A percentile compares a stretch with the other conserved stretches of the same genome.
phyloP scores from a whole-genome alignment of 2,113 vertebrate genomes.

The Ciconia boyciana region DNA sequence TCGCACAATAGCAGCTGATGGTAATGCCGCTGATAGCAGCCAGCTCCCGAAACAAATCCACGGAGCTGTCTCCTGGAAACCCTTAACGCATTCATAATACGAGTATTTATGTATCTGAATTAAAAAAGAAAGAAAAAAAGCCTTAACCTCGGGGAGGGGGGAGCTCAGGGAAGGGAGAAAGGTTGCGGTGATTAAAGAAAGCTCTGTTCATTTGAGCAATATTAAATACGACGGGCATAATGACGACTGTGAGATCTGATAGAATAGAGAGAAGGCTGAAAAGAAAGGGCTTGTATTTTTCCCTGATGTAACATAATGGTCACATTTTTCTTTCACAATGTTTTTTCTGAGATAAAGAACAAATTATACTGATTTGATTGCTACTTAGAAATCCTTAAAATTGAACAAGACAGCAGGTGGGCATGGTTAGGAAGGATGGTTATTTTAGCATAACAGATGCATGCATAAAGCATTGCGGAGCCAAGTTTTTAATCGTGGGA shows the following conservation, averaged over 20 bases:
- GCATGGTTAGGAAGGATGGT: slow-evolving; percentile 79
- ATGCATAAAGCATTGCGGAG: slow-evolving; percentile 74
- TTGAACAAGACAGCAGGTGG: slow-evolving; percentile 86
- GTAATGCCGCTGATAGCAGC: slow-evolving; percentile 47
- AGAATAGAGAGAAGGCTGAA: slow-evolving; percentile 75
- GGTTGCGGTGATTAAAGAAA: slow-evolving; percentile 78
- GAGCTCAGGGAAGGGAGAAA: slow-evolving; percentile 66
- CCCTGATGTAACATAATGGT: slow-evolving; percentile 85
- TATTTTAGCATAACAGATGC: slow-evolving; percentile 85
- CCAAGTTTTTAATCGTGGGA: slow-evolving; percentile 71
- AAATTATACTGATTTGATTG: slow-evolving; percentile 88
- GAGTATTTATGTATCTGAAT: slow-evolving; percentile 72
- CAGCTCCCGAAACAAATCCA: slow-evolving; percentile 47
- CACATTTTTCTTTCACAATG: slow-evolving; percentile 86
- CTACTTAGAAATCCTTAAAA: slow-evolving; percentile 88
- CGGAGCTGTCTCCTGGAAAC: slow-evolving; percentile 72
- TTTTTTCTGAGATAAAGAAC: slow-evolving; percentile 85
- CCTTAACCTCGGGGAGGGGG: slow-evolving; percentile 65
- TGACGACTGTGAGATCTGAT: slow-evolving; percentile 78
- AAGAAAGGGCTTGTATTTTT: slow-evolving; percentile 83
- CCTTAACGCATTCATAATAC: slow-evolving; percentile 62
- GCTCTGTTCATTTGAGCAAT: slow-evolving; percentile 73
- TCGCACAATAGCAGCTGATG: slow-evolving; percentile 48
- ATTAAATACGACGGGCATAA: slow-evolving; percentile 78
- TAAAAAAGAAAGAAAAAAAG: slow-evolving; percentile 7